Evolutionary conservation across 2,888 invertebrate genomes (phyloP).

Genomic region (Ophion ventricosus): DNA sequence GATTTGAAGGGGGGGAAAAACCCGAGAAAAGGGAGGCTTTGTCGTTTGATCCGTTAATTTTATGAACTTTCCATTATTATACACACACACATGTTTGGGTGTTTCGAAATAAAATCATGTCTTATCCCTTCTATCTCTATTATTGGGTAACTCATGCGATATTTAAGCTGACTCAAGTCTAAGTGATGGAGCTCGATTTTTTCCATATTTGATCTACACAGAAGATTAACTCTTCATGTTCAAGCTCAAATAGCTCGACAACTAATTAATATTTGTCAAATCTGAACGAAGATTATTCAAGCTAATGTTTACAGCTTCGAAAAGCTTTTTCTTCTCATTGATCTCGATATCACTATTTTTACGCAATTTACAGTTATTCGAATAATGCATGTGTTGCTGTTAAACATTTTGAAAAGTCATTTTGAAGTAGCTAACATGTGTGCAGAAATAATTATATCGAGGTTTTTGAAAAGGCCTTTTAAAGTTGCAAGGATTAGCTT

Average conservation of each 20-base stretch:
- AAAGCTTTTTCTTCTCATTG: neutral
- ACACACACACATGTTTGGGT: neutral
- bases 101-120: neutral
- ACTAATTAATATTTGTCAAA: neutral
- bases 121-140: neutral
- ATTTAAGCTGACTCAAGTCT: neutral
- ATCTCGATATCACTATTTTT: neutral
- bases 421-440: neutral
- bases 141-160: neutral
- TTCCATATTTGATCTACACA: neutral
- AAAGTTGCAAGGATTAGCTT: neutral
- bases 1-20: neutral
- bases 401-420: neutral
- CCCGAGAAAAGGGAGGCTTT: slow-evolving; percentile 6
- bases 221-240: neutral
- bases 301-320: neutral
- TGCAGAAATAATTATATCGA: neutral
- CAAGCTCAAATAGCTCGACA: neutral
- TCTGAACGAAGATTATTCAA: neutral
- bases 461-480: neutral
- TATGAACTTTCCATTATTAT: slow-evolving; percentile 54
- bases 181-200: neutral
- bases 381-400: neutral
- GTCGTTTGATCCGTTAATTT: slow-evolving; percentile 48
- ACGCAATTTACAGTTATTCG: neutral